phyloP scores from a whole-genome alignment of 2,797 vertebrate species.

The Gallirallus australis region DNA sequence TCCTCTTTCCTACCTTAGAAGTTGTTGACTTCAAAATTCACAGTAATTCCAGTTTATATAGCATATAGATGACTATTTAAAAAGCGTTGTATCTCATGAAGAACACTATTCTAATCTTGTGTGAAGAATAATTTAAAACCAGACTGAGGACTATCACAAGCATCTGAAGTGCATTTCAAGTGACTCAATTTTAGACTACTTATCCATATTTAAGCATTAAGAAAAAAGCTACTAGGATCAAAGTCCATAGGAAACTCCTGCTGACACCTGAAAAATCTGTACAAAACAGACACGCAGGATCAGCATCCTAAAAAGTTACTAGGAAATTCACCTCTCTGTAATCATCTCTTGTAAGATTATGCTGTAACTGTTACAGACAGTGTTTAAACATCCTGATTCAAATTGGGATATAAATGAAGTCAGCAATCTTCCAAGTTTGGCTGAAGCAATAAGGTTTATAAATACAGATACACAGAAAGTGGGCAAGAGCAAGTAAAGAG shows the following conservation, averaged over 20 bases:
- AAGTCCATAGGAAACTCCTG: background rate
- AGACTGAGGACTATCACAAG: background rate
- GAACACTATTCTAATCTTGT: conserved; percentile 30
- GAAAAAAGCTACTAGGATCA: background rate
- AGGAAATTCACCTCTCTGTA: background rate
- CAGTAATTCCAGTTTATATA: background rate
- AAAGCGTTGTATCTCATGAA: background rate
- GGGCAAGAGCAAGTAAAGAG: background rate
- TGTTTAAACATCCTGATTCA: background rate
- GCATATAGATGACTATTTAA: background rate
- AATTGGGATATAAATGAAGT: background rate
- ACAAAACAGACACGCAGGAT: background rate
- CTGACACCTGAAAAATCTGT: background rate
- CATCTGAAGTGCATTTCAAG: background rate
- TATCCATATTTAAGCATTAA: background rate
- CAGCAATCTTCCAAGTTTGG: background rate
- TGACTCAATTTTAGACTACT: background rate
- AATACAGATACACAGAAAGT: background rate
- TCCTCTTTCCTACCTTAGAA: conserved; percentile 72
- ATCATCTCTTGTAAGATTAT: background rate
- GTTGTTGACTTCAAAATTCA: background rate
- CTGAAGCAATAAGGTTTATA: background rate
- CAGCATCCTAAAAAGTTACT: background rate
- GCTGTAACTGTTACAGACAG: background rate
- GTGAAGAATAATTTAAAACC: conserved; percentile 33